phyloP scores from a whole-genome alignment of 2,797 vertebrate genomes.

The Sparus aurata region DNA sequence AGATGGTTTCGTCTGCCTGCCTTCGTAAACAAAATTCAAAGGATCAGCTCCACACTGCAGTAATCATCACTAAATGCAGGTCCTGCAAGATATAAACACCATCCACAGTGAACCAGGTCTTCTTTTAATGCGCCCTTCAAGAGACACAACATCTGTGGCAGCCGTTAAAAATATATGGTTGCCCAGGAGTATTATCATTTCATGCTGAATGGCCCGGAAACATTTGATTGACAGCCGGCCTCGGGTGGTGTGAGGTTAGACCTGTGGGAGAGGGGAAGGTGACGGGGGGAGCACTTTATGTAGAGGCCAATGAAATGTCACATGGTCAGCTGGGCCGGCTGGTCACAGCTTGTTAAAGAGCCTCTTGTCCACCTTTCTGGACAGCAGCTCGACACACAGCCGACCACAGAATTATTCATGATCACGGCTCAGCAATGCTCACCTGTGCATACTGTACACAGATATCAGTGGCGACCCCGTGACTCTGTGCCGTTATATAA shows the following conservation, averaged over 20 bases:
- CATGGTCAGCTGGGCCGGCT: constrained; percentile 33
- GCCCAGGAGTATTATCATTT: constrained; percentile 48
- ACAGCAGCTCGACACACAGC: background rate
- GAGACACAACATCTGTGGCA: constrained; percentile 42
- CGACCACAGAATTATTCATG: constrained; percentile 50
- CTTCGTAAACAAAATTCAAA: background rate
- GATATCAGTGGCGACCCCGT: constrained; percentile 10
- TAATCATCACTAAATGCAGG: background rate
- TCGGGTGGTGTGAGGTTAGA: constrained; percentile 40
- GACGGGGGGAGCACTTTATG: constrained; percentile 28
- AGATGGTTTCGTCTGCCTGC: background rate
- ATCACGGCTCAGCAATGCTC: constrained; percentile 18
- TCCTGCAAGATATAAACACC: background rate
- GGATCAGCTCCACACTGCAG: background rate
- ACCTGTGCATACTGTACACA: constrained; percentile 23
- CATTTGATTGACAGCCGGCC: constrained; percentile 61
- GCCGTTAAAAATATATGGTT: constrained; percentile 41
- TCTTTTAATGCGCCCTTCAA: constrained; percentile 36
- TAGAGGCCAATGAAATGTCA: constrained; percentile 40
- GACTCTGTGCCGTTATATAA: constrained; percentile 38
- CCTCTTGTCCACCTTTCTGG: constrained; percentile 20
- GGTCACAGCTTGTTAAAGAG: constrained; percentile 18
- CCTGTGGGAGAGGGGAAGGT: constrained; percentile 39
- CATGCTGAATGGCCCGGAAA: constrained; percentile 46
- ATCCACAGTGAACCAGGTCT: constrained; percentile 1